Evolutionary conservation across 2,113 vertebrate species (phyloP).

Genomic region (Gadus chalcogrammus): DNA sequence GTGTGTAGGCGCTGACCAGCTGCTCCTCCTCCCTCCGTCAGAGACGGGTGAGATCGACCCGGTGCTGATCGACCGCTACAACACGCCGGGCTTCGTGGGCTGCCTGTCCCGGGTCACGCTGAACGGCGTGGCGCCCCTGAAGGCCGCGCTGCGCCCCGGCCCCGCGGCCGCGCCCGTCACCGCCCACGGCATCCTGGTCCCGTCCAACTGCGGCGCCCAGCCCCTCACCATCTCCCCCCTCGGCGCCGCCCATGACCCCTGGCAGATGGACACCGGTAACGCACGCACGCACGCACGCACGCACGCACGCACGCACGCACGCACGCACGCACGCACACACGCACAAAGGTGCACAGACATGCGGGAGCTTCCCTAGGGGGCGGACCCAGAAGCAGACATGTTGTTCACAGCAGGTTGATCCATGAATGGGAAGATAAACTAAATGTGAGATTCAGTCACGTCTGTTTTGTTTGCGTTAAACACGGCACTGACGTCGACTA

Average conservation of each 20-base stretch:
- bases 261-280: constrained; percentile 89
- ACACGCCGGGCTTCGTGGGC: constrained; percentile 91
- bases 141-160: constrained; percentile 82
- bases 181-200: constrained; percentile 87
- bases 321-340: background rate
- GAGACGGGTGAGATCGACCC: constrained; percentile 93
- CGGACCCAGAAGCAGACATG: no score
- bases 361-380: background rate
- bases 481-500: no score
- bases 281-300: background rate
- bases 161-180: constrained; percentile 75
- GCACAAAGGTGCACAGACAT: background rate
- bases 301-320: constrained; percentile 2
- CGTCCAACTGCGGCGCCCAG: constrained; percentile 94
- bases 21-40: constrained; percentile 41
- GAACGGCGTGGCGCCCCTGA: constrained; percentile 87
- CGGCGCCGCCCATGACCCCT: constrained; percentile 85
- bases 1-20: background rate
- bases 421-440: no score
- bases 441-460: no score
- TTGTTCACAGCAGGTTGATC: no score
- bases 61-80: constrained; percentile 89
- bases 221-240: constrained; percentile 90
- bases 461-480: no score
- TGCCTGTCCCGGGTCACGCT: constrained; percentile 91